phyloP scores from a whole-genome alignment of 2,888 invertebrate genomes.

The Volucella inanis region DNA sequence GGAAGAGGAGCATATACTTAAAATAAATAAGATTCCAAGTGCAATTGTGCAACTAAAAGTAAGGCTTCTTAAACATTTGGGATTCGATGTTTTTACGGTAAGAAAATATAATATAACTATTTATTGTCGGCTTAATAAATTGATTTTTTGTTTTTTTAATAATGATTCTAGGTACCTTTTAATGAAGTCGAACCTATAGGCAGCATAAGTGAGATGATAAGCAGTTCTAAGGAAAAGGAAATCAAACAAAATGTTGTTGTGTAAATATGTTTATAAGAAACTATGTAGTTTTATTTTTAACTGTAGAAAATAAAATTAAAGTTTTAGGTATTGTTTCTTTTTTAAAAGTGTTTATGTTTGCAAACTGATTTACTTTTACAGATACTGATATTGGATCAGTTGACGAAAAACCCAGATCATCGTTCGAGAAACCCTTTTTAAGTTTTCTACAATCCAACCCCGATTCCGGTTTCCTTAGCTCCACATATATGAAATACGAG shows the following conservation, averaged over 20 bases:
- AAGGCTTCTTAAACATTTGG: slow-evolving; percentile 78
- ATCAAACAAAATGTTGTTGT: slow-evolving; percentile 43
- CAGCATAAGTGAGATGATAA: slow-evolving; percentile 31
- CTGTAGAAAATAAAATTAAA: too few relatives aligned
- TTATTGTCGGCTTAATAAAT: background rate
- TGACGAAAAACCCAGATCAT: too few relatives aligned
- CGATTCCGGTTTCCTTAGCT: too few relatives aligned
- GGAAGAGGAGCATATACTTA: slow-evolving; percentile 78
- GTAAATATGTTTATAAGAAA: background rate
- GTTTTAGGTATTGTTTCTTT: too few relatives aligned
- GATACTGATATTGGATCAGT: too few relatives aligned
- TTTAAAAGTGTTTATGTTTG: too few relatives aligned
- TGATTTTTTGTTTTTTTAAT: background rate
- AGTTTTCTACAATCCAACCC: too few relatives aligned
- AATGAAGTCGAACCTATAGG: slow-evolving; percentile 32
- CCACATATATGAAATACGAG: too few relatives aligned
- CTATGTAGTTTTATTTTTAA: background rate
- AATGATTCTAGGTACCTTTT: slow-evolving; percentile 33
- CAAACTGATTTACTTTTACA: too few relatives aligned
- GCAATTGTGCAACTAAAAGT: slow-evolving; percentile 79
- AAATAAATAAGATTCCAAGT: slow-evolving; percentile 78
- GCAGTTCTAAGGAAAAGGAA: slow-evolving; percentile 8
- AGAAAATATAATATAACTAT: slow-evolving; percentile 18
- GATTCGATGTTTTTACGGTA: slow-evolving; percentile 79
- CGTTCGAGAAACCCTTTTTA: too few relatives aligned